A percentile compares a stretch with the other conserved stretches of the same genome.
Conservation (phyloP, 30 jellyfish, hydroid and myxozoan species). For the Chrysaora quinquecirrha region DNA sequence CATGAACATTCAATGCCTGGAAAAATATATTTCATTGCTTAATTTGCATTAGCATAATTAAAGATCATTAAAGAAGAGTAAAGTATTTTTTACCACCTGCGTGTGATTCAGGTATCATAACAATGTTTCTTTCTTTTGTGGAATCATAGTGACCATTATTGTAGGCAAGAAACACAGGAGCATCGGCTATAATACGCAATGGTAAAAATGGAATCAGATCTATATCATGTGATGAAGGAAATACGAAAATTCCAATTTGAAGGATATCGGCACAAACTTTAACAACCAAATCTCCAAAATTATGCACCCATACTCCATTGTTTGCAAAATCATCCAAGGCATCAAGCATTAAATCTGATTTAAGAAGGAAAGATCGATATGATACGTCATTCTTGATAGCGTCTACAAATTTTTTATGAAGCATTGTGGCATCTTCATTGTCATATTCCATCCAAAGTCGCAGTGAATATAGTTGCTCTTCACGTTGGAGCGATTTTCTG, state of each 20-base stretch:
- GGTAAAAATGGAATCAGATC: slow-evolving; percentile 2
- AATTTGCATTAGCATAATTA: too few relatives aligned
- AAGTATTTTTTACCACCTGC: too few relatives aligned
- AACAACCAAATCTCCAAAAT: background rate
- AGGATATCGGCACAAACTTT: background rate
- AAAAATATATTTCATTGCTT: too few relatives aligned
- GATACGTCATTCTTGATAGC: background rate
- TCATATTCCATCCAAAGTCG: background rate
- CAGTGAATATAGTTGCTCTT: background rate
- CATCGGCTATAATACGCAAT: background rate
- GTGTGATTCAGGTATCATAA: too few relatives aligned
- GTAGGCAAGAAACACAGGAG: slow-evolving; percentile 9
- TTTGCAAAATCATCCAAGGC: background rate
- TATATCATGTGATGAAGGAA: background rate
- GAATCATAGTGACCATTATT: background rate
- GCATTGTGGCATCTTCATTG: background rate
- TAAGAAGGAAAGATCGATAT: background rate
- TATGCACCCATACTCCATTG: background rate
- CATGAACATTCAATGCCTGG: background rate
- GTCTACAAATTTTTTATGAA: background rate
- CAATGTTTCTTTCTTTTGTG: background rate
- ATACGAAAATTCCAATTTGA: background rate
- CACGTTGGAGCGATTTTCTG: background rate
- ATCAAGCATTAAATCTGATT: background rate
- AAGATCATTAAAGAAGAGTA: too few relatives aligned